Percentiles rank a stretch among this genome's conserved stretches.
Conservation (phyloP, 1,140 invertebrate genomes). For the Lordiphosa stackelbergi region DNA sequence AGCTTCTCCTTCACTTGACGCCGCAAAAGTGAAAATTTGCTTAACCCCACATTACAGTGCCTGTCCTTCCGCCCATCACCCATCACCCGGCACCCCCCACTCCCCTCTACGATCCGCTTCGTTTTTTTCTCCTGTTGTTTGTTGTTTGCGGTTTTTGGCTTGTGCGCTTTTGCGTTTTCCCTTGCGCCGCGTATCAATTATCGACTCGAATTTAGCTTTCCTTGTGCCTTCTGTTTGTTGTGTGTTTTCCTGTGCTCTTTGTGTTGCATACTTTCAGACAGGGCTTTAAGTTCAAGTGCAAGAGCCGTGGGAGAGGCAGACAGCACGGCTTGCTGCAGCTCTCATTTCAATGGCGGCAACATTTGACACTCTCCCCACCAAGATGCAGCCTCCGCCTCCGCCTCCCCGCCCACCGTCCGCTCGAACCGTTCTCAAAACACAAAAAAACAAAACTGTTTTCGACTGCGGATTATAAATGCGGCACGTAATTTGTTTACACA, state of each 20-base stretch:
- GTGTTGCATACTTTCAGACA: conserved; percentile 39
- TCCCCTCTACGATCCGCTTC: neutral
- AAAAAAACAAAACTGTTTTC: conserved; percentile 9
- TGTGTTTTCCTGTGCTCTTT: conserved; percentile 7
- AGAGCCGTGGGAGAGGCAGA: conserved; percentile 19
- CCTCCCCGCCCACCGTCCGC: neutral
- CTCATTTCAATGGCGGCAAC: conserved; percentile 7
- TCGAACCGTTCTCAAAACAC: conserved; percentile 25
- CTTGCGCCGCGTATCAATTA: conserved; percentile 61
- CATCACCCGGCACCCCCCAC: neutral
- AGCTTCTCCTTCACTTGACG: conserved; percentile 15
- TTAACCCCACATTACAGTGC: conserved; percentile 21
- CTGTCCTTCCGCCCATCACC: neutral
- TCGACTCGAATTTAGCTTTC: conserved; percentile 61
- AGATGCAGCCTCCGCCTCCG: conserved; percentile 10
- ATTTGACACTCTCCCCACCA: conserved; percentile 9
- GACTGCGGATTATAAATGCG: conserved; percentile 58
- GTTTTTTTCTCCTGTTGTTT: conserved; percentile 55
- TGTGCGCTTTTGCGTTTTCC: conserved; percentile 65
- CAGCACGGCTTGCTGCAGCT: neutral
- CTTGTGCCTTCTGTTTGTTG: neutral
- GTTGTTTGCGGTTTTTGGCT: conserved; percentile 63
- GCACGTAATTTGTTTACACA: conserved; percentile 59
- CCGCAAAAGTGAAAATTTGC: conserved; percentile 39
- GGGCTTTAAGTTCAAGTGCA: conserved; percentile 66